Conservation (phyloP, 2,797 vertebrate species). For the Pampus argenteus region DNA sequence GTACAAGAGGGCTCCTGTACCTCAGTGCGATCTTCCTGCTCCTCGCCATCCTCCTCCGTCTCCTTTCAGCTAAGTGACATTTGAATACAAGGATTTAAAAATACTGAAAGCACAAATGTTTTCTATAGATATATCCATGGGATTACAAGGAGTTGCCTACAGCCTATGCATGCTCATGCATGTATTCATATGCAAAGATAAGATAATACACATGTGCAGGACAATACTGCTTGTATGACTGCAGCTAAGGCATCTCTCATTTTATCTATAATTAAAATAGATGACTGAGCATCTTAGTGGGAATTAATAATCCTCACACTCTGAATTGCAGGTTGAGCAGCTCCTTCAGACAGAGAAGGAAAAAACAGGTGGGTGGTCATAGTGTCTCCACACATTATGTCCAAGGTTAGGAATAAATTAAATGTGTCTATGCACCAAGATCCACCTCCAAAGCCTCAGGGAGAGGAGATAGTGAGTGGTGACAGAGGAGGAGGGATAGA, state of each 20-base stretch:
- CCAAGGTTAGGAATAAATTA: slow-evolving; percentile 60
- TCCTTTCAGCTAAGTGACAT: slow-evolving; percentile 26
- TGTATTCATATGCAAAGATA: slow-evolving; percentile 12
- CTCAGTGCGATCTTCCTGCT: too few relatives aligned
- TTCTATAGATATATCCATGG: slow-evolving; percentile 18
- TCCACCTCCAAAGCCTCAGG: slow-evolving; percentile 53
- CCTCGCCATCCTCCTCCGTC: background rate
- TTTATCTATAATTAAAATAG: background rate
- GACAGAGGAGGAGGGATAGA: slow-evolving; percentile 47
- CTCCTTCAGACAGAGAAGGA: background rate
- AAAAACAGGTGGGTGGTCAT: slow-evolving; percentile 6
- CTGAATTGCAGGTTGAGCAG: background rate
- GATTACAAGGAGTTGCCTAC: slow-evolving; percentile 14
- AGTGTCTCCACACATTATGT: slow-evolving; percentile 19
- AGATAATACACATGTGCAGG: background rate
- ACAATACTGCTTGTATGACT: background rate
- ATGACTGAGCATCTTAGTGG: background rate
- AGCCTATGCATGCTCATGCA: background rate
- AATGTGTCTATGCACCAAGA: slow-evolving; percentile 51
- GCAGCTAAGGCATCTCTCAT: background rate
- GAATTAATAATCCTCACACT: background rate
- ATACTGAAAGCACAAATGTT: background rate
- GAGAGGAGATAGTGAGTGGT: slow-evolving; percentile 67
- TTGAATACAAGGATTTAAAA: slow-evolving; percentile 46
- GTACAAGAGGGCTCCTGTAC: too few relatives aligned